Conservation (phyloP, 2,797 vertebrate species). For the Aldrovandia affinis region DNA sequence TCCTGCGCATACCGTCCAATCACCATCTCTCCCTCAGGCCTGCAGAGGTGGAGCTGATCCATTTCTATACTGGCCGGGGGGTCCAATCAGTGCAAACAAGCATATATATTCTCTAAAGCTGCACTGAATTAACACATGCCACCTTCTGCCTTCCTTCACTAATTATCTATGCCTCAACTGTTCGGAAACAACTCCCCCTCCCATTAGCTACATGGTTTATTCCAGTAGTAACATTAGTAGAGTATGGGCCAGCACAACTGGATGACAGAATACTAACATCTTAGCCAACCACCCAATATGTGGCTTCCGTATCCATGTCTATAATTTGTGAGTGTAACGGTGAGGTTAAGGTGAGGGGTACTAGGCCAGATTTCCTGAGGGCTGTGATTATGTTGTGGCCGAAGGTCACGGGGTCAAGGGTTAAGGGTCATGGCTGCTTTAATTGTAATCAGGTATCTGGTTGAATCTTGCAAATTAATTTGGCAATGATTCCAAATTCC, state of each 20-base stretch:
- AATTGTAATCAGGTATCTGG: conserved; percentile 9
- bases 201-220: background rate
- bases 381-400: conserved; percentile 36
- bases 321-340: background rate
- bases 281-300: background rate
- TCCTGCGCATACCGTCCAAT: background rate
- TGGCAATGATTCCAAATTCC: background rate
- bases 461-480: background rate
- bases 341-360: background rate
- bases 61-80: background rate
- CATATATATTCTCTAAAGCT: background rate
- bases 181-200: background rate
- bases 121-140: background rate
- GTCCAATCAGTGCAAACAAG: too few relatives aligned
- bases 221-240: background rate
- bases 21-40: background rate
- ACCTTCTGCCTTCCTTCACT: background rate
- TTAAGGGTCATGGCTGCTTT: background rate
- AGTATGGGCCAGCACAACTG: background rate
- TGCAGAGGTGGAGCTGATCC: background rate
- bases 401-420: conserved; percentile 8
- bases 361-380: conserved; percentile 46
- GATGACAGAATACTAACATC: background rate
- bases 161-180: background rate
- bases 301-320: background rate